Percentiles rank a stretch among this genome's conserved stretches.
phyloP scores from a whole-genome alignment of 2,888 invertebrate genomes.

The Parascotia fuliginaria region DNA sequence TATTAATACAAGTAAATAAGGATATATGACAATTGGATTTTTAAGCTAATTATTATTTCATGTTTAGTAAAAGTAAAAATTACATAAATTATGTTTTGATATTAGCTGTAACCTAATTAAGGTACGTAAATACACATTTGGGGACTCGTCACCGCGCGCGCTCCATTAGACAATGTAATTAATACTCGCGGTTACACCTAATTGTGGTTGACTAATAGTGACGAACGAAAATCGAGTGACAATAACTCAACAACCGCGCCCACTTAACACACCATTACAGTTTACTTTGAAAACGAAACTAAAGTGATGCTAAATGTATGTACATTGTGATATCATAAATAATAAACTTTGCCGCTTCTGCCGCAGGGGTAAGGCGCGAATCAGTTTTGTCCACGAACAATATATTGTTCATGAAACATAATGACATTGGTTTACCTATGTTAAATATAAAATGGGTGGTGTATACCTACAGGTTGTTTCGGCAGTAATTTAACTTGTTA shows the following conservation, averaged over 20 bases:
- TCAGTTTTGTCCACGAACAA: conserved; percentile 58
- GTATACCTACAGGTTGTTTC: conserved; percentile 31
- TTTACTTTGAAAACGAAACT: conserved; percentile 59
- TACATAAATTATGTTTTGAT: conserved; percentile 43
- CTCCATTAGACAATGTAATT: conserved; percentile 83
- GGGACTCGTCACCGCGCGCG: conserved; percentile 64
- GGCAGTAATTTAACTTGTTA: conserved; percentile 41
- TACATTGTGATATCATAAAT: conserved; percentile 65
- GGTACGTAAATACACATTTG: conserved; percentile 60
- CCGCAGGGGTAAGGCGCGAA: conserved; percentile 46
- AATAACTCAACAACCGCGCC: conserved; percentile 73
- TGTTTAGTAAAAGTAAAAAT: conserved; percentile 26
- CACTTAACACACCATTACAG: conserved; percentile 49
- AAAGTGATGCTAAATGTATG: conserved; percentile 61
- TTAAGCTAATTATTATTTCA: background rate
- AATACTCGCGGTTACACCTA: conserved; percentile 79
- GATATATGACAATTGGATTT: background rate
- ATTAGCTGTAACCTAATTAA: conserved; percentile 46
- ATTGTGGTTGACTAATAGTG: conserved; percentile 75
- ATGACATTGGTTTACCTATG: conserved; percentile 67
- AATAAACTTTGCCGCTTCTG: conserved; percentile 57
- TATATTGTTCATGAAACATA: conserved; percentile 66
- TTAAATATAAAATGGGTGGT: conserved; percentile 47
- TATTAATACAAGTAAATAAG: background rate
- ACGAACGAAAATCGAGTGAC: conserved; percentile 64